These are phyloP conservation scores for Drosophila ohnishii DNA, from an alignment of 1,140 invertebrate genomes.

Conservation along the genomic window DNA sequence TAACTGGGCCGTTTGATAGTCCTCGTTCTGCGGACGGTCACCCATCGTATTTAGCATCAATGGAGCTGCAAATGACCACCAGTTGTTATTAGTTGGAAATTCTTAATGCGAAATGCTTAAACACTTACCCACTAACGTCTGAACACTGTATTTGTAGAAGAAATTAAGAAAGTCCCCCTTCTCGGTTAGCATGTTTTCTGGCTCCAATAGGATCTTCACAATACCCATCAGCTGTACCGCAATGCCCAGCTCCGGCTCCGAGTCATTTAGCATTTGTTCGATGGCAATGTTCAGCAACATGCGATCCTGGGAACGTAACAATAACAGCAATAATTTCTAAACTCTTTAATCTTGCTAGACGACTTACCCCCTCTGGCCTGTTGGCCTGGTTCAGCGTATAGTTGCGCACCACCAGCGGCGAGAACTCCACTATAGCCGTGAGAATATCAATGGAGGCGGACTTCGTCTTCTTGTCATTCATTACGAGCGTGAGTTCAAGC, in stretches of 20 bases:
- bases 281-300: slow-evolving; percentile 98
- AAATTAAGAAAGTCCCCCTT: slow-evolving; percentile 99
- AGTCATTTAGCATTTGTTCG: slow-evolving; percentile 96
- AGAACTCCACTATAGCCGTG: slow-evolving; percentile 99
- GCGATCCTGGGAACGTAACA: slow-evolving; percentile 87
- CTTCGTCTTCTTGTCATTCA: slow-evolving; percentile 96
- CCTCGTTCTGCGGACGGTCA: slow-evolving; percentile 94
- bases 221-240: slow-evolving; percentile 98
- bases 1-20: slow-evolving; percentile 97
- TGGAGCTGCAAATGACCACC: slow-evolving; percentile 86
- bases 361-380: slow-evolving; percentile 92
- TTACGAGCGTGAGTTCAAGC: slow-evolving; percentile 96
- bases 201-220: slow-evolving; percentile 96
- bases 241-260: slow-evolving; percentile 95
- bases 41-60: slow-evolving; percentile 94
- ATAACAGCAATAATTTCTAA: background rate
- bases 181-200: slow-evolving; percentile 99
- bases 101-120: background rate
- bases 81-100: background rate
- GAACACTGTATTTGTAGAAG: slow-evolving; percentile 99
- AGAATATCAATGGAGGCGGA: slow-evolving; percentile 98
- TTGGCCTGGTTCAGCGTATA: slow-evolving; percentile 96
- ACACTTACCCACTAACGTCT: slow-evolving; percentile 92
- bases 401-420: slow-evolving; percentile 97
- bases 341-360: background rate